Base-by-base conservation (phyloP, 2,113 vertebrate species). In the Tursiops truncatus region DNA sequence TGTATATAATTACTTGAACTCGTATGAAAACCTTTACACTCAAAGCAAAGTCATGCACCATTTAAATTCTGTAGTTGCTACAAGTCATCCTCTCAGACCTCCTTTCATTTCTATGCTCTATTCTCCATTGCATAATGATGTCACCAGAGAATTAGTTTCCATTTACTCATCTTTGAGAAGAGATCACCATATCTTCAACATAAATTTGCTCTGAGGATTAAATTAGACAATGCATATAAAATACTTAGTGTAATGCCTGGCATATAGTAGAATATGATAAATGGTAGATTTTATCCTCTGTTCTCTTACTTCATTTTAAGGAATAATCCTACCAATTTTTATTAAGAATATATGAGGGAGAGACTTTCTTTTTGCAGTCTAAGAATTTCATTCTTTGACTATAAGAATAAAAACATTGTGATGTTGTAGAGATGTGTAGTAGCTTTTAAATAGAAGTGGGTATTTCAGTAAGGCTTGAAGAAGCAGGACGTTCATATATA, bases 241-340 rank as follows among this genome's bases (percentile, higher is more conserved):
- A 86, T 71, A 36, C 38, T 70, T 36, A 73, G 4, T 33, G 41
- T 41, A 79, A 23, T 60, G 63, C 4, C 17, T 68, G 15, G 6
- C 11, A 28, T 41, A 71, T 8, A 63, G 13, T 73, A 36, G 50
- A 38, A 77, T 38, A 65, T 3, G 81, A 60, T 47, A 60, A 74
- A 53, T 2, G 38, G 44, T 33, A 79, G 31, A 53, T n/a, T 98
- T 76, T 60, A 65, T 71, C 25, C 9, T 21, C 33, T 79, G 36
- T 44, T 89, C 8, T 92, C 18, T n/a, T 36, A 67, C 50, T 92
- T 96, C 38, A 84, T 84, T 94, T 56, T 50, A 88, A 86, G 21
- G 28, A 5, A 92, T 7, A 91, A 94, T 77, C 5, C 21, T 81
- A 73, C 7, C 17, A 47, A 33, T 62, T 94, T 76, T 31, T 77